Base-by-base conservation (phyloP, 2,113 vertebrate species). In the Phylloscopus trochilus region DNA sequence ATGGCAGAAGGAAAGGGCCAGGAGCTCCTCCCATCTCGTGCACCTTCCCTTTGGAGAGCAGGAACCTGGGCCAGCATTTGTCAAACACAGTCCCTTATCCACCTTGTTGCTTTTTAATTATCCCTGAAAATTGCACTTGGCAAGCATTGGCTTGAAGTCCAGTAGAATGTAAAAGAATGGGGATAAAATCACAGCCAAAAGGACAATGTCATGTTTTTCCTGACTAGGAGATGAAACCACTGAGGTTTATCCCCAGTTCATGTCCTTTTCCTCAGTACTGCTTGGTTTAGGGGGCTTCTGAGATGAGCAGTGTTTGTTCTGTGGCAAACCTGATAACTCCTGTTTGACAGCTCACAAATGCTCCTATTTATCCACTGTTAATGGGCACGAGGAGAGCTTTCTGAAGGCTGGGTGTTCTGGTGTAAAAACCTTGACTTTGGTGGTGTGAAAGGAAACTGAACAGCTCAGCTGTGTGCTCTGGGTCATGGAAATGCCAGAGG, bases 61-160 rank as follows among this genome's bases (percentile, higher is more conserved):
- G 52, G 18, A 72, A 28, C 15, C 14, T 11, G 37, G 37, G 35
- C 22, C 24, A 39, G 18, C 2, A 1, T 64, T 72, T 44, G 16
- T 33, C 55, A 49, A 3, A 30, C 20, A 0, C 2, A 6, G 6
- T 37, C 30, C 33, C 26, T 64, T 51, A 10, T 3, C 13, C 30
- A 2, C 30, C 23, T 13, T 33, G 28, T 6, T 82, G 28, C 55
- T 24, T 44, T 70, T 41, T 46, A 13, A n/a, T 21, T 43, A 7
- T 51, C 39, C 16, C 16, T 79, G 56, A 51, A 89, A 80, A 47
- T 6, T 13, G 35, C 5, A 3, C 15, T 91, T 56, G 1, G 5
- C 21, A 19, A 59, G 19, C 1, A 1, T 2, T 43, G 56, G 51
- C 30, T 13, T 70, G 43, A 53, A 74, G 8, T 15, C 52, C 20